These are phyloP conservation scores for Temnopleurus reevesii DNA, from an alignment of 53 echinoderm and acorn worm species.

Conservation along the genomic window DNA sequence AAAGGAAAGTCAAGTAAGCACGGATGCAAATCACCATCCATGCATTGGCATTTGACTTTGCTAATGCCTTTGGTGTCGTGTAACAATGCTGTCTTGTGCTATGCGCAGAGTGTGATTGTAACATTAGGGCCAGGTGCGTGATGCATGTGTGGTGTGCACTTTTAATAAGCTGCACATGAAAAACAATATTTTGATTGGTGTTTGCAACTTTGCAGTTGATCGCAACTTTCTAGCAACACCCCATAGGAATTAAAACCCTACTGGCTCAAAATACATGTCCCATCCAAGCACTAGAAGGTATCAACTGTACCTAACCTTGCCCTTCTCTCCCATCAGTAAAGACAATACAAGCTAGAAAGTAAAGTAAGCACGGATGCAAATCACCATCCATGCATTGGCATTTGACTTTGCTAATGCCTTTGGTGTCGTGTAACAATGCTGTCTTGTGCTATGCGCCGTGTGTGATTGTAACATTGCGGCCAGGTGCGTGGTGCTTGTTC, in stretches of 20 bases:
- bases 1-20: too few relatives aligned
- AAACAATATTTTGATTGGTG: too few relatives aligned
- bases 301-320: too few relatives aligned
- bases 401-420: conserved; percentile 48
- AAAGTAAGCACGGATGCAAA: neutral
- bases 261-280: too few relatives aligned
- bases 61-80: conserved; percentile 39
- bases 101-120: neutral
- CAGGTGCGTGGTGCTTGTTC: too few relatives aligned
- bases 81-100: conserved; percentile 1
- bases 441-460: neutral
- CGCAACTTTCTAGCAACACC: too few relatives aligned
- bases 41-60: conserved; percentile 47
- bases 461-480: neutral
- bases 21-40: conserved; percentile 4
- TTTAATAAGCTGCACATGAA: too few relatives aligned
- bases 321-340: neutral
- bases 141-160: too few relatives aligned
- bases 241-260: too few relatives aligned
- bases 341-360: neutral
- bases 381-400: conserved; percentile 41
- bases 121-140: conserved; percentile 15
- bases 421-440: conserved; percentile 1
- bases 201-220: too few relatives aligned
- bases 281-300: too few relatives aligned